Evolutionary conservation across 2,888 invertebrate genomes (phyloP).

Genomic region (Melinopterus prodromus): DNA sequence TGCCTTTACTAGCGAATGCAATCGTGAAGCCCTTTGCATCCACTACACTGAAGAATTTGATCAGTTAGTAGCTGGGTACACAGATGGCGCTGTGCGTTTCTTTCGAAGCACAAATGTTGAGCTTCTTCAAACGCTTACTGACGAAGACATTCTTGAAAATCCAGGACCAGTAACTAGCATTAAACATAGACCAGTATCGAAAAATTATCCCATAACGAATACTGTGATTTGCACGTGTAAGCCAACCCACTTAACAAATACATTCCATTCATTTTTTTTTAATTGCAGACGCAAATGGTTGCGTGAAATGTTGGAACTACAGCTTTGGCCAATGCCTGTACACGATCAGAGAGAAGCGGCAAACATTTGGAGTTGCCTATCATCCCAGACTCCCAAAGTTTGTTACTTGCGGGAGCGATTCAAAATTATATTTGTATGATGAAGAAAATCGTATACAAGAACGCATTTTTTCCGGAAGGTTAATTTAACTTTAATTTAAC

Average conservation of each 20-base stretch:
- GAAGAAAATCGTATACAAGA: conserved; percentile 73
- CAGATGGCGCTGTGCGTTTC: conserved; percentile 67
- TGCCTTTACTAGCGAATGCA: conserved; percentile 59
- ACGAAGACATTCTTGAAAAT: conserved; percentile 64
- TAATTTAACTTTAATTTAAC: too few species aligned
- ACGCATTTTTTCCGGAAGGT: conserved; percentile 69
- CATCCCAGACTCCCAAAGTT: conserved; percentile 67
- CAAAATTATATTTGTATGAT: conserved; percentile 71
- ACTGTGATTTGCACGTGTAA: conserved; percentile 68
- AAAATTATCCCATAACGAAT: conserved; percentile 67
- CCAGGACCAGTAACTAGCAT: conserved; percentile 68
- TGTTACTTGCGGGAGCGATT: conserved; percentile 71
- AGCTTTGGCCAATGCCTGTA: conserved; percentile 70
- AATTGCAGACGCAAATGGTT: conserved; percentile 70
- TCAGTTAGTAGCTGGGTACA: conserved; percentile 68
- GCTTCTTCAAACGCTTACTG: conserved; percentile 62
- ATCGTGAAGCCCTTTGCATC: conserved; percentile 65
- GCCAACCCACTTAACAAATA: conserved; percentile 44
- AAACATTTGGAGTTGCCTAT: conserved; percentile 70
- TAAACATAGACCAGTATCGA: conserved; percentile 68
- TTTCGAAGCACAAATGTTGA: conserved; percentile 64
- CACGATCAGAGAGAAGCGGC: conserved; percentile 71
- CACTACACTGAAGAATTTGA: conserved; percentile 70
- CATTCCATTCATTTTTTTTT: conserved; percentile 10
- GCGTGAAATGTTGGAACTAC: conserved; percentile 75